A percentile compares a stretch with the other conserved stretches of the same genome.
phyloP scores from a whole-genome alignment of 2,888 invertebrate species.

The Drosophila colorata region DNA sequence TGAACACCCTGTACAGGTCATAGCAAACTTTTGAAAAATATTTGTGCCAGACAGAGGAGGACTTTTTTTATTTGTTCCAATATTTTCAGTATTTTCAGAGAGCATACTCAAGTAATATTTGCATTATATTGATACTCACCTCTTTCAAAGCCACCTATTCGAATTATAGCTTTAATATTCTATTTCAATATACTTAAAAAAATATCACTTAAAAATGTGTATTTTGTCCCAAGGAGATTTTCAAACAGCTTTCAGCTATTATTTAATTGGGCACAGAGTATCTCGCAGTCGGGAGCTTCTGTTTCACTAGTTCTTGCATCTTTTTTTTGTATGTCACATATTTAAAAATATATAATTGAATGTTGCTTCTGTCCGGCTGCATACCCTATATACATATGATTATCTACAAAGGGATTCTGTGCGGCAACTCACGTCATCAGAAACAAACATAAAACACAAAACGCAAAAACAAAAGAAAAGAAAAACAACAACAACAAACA shows the following conservation, averaged over 20 bases:
- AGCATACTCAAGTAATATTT: too few species aligned
- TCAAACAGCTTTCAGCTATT: too few species aligned
- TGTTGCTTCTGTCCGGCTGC: not conserved
- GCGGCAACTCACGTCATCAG: slow-evolving; percentile 33
- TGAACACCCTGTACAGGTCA: not conserved
- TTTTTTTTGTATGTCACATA: slow-evolving; percentile 35
- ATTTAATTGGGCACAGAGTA: not conserved
- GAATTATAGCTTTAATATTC: too few species aligned
- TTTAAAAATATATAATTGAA: slow-evolving; percentile 27
- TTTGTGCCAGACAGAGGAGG: too few species aligned
- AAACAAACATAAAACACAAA: not conserved
- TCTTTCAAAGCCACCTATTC: too few species aligned
- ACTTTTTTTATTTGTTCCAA: too few species aligned
- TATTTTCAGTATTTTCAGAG: too few species aligned
- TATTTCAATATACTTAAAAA: too few species aligned
- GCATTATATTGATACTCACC: too few species aligned
- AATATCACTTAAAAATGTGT: too few species aligned
- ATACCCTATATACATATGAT: not conserved
- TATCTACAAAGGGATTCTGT: slow-evolving; percentile 1
- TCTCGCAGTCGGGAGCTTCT: not conserved
- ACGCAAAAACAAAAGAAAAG: not conserved
- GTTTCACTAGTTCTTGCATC: not conserved
- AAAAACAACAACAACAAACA: not conserved
- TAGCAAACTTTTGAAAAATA: not conserved
- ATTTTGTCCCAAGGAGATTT: too few species aligned